Evolutionary conservation across 2,888 invertebrate genomes (phyloP).

Genomic region (Phrixothrix hirtus): DNA sequence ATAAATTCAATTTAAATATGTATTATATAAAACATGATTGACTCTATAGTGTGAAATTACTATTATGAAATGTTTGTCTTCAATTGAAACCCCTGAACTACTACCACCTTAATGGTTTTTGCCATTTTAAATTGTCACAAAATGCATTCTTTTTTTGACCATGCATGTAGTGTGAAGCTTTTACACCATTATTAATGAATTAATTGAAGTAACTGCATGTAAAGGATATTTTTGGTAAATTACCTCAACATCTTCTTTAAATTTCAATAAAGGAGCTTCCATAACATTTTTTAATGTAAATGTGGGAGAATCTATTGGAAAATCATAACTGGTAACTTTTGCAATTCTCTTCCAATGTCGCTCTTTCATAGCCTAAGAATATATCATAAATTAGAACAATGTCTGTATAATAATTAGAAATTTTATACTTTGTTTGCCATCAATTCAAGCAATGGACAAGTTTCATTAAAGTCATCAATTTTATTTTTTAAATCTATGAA

Average conservation of each 20-base stretch:
- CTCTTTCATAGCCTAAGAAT: constrained; percentile 62
- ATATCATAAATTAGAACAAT: not conserved
- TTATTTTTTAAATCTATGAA: constrained; percentile 82
- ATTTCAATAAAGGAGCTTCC: constrained; percentile 79
- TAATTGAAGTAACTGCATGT: too few relatives aligned
- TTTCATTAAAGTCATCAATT: constrained; percentile 89
- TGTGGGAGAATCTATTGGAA: constrained; percentile 78
- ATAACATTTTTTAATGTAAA: constrained; percentile 81
- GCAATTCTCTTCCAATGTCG: constrained; percentile 60
- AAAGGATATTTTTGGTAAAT: constrained; percentile 1
- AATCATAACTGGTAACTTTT: constrained; percentile 63
- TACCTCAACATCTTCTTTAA: constrained; percentile 87
- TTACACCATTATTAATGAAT: too few relatives aligned
- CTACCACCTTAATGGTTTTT: too few relatives aligned
- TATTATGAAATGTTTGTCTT: too few relatives aligned
- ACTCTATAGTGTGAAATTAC: too few relatives aligned
- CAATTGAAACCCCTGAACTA: too few relatives aligned
- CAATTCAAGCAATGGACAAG: constrained; percentile 80
- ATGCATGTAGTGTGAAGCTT: too few relatives aligned
- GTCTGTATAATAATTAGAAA: not conserved
- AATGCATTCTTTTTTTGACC: too few relatives aligned
- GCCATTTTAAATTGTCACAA: too few relatives aligned
- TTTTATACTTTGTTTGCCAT: constrained; percentile 76
- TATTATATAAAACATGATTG: too few relatives aligned
- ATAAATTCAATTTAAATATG: too few relatives aligned